phyloP scores from a whole-genome alignment of 2,113 vertebrate species.

The Tamias sibiricus region DNA sequence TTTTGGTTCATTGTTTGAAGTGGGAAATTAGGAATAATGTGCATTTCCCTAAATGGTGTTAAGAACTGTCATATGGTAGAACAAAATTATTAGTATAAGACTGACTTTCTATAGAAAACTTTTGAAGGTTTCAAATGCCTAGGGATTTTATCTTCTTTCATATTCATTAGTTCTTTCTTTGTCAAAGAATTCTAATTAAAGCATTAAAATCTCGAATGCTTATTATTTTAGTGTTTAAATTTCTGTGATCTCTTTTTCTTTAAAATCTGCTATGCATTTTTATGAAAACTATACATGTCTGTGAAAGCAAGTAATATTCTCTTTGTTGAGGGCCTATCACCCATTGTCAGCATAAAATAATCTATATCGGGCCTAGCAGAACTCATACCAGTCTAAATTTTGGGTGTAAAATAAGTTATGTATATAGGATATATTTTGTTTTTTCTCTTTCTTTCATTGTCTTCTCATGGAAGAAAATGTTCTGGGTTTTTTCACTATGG shows the following conservation, averaged over 20 bases:
- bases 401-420: conserved; percentile 5
- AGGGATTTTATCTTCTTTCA: conserved; percentile 32
- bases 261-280: conserved; percentile 39
- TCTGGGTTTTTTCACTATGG: conserved; percentile 15
- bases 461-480: not conserved
- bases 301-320: not conserved
- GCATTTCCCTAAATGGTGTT: conserved; percentile 37
- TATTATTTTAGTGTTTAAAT: conserved; percentile 36
- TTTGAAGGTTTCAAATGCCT: not conserved
- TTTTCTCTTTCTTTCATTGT: not conserved
- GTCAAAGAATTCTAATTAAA: conserved; percentile 29
- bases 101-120: not conserved
- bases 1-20: not conserved
- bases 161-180: conserved; percentile 39
- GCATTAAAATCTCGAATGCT: conserved; percentile 40
- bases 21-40: conserved; percentile 4
- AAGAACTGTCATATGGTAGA: not conserved
- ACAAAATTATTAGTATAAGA: conserved; percentile 19
- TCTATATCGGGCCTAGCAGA: not conserved
- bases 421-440: not conserved
- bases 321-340: not conserved
- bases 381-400: not conserved
- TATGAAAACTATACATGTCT: not conserved
- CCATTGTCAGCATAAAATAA: not conserved
- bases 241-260: conserved; percentile 4